A percentile compares a stretch with the other conserved stretches of the same genome.
Conservation (phyloP, 2,888 invertebrate genomes). For the Ephialtes manifestator region DNA sequence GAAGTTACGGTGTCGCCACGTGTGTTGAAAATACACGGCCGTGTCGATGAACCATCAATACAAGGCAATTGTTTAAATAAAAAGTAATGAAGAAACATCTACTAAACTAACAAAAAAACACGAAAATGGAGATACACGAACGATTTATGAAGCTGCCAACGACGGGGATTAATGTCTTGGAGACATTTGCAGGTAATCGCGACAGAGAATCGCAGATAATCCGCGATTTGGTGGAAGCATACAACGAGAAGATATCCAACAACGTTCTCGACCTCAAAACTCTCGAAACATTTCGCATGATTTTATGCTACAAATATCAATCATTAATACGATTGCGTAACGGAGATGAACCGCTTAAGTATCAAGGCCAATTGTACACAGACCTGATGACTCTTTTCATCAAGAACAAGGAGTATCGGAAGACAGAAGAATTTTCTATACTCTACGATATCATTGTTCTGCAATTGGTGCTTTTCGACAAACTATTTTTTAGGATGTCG, state of each 20-base stretch:
- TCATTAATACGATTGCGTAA: conserved; percentile 8
- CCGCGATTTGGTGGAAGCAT: conserved; percentile 57
- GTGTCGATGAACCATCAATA: background rate
- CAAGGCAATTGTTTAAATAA: background rate
- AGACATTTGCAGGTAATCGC: conserved; percentile 54
- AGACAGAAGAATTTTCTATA: conserved; percentile 62
- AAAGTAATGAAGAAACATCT: background rate
- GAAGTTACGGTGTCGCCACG: background rate
- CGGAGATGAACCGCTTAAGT: background rate
- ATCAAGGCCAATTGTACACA: background rate
- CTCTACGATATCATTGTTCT: conserved; percentile 77
- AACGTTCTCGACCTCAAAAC: conserved; percentile 59
- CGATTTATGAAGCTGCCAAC: conserved; percentile 72
- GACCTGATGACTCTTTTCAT: conserved; percentile 45
- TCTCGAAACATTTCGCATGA: conserved; percentile 71
- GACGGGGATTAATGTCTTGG: conserved; percentile 71
- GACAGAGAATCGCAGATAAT: conserved; percentile 36
- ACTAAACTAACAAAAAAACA: background rate
- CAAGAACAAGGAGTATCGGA: background rate
- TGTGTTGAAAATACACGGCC: background rate
- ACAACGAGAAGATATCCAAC: conserved; percentile 63
- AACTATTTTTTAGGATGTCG: conserved; percentile 61
- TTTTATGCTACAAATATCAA: conserved; percentile 78
- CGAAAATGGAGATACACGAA: conserved; percentile 77
- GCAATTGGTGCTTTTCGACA: conserved; percentile 71